Base-by-base conservation (phyloP, 2,888 invertebrate genomes). In the Eupithecia tripunctaria region DNA sequence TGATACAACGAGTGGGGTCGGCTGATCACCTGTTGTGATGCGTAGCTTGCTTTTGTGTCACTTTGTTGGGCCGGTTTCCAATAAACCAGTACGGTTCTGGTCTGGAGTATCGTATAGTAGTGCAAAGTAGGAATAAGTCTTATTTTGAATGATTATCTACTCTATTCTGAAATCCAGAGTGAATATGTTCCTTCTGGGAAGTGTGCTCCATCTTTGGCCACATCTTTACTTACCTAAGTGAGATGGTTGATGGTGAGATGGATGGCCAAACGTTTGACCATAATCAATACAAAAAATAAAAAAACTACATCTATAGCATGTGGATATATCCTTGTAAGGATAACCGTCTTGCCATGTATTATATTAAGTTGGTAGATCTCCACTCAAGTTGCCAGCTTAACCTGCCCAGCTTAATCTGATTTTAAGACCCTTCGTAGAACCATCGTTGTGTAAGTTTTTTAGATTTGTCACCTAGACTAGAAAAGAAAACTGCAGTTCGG, bases 1-100 rank as follows among this genome's bases (percentile, higher is more conserved):
- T 59, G 41, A 43, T 65, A 68, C 36, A 29, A 56, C 43, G 67
- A 60, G 41, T 36, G 65, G 62, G 32, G 62, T 63, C 62, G 62
- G 0, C 62, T 51, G 51, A 25, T 56, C 25, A 56, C 51, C 51
- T 56, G 51, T 56, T 63, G 62, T 32, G 62, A 29, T 60, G 29
- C 60, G 15, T 63, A 21, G 36, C 36, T 29, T 18, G 36, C n/a
- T 63, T 63, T n/a, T 12, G 63, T 63, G 36, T 32, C 36, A 63
- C n/a, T 62, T 36, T 62, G 18, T 60, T 18, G 29, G 29, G 6
- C 15, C 15, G 15, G 5, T 29, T 60, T 60, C 29, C 25, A 29
- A 18, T 51, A 51, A 51, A 47, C 47, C n/a, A 6, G 43, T 43
- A 8, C n/a, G 47, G 8, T n/a, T n/a, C n/a, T 41, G 41, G 15